Base-by-base conservation (phyloP, 2,113 vertebrate genomes). In the Misgurnus anguillicaudatus region DNA sequence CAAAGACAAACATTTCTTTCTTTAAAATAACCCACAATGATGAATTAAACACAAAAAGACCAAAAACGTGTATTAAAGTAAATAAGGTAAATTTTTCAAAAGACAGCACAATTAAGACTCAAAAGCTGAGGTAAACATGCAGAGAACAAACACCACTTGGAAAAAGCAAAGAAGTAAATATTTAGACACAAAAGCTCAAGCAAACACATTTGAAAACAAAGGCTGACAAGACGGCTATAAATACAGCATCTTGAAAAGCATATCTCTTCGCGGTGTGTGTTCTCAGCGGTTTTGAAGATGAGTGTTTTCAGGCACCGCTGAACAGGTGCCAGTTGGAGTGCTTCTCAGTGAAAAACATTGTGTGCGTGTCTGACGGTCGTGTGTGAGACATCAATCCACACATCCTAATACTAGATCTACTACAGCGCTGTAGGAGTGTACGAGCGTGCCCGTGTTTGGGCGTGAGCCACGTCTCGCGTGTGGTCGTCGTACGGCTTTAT, bases 331-430 rank as follows among this genome's bases (percentile, higher is more conserved):
- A 82, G 84, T 57, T 85, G 88, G 85, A 89, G 89, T 83, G 88
- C 76, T 82, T 83, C 82, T 85, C 82, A 74, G 82, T 81, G 85
- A 87, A 88, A 88, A 92, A 90, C 87, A 86, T 87, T 88, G 89
- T 51, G 88, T 73, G 51, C 64, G 88, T 86, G 89, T 92, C 87
- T 91, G 91, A 92, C 89, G 91, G 87, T 85, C 85, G 85, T 83
- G 87, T 87, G 86, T 85, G 88, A 91, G 87, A 85, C 89, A 89
- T 91, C 91, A 61, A 86, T 91, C 90, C 86, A 89, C 89, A 91
- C 89, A 86, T 89, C 85, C 87, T 91, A 91, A 91, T 91, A 90
- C 84, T 76, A 82, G 72, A 85, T 87, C 85, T 80, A 83, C 85
- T 80, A 83, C 78, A 68, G 83, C 74, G 72, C 82, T n/a, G 80